Evolutionary conservation across 1,140 invertebrate genomes (phyloP).

Genomic region (Triops cancriformis): DNA sequence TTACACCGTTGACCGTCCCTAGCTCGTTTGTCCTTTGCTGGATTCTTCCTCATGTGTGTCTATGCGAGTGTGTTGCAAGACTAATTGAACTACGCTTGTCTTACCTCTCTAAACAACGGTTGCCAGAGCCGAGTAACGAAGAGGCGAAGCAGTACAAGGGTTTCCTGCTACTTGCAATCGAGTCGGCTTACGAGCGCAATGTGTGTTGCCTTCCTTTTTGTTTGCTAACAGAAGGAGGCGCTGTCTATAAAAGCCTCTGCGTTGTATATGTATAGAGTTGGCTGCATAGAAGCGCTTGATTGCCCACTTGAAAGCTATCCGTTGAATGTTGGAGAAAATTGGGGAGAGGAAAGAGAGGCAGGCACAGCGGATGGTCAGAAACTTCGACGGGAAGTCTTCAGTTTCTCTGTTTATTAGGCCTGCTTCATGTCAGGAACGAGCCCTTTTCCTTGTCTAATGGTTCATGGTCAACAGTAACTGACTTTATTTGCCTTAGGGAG

Average conservation of each 20-base stretch:
- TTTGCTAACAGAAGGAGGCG: neutral
- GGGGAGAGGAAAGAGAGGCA: neutral
- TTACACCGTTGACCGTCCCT: neutral
- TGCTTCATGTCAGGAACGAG: slow-evolving; percentile 4
- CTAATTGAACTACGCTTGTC: slow-evolving; percentile 6
- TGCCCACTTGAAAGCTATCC: slow-evolving; percentile 9
- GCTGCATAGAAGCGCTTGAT: neutral
- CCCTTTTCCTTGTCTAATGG: slow-evolving; percentile 1
- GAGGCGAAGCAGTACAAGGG: neutral
- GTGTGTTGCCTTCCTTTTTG: neutral
- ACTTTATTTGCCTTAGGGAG: neutral
- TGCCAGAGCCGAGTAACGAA: neutral
- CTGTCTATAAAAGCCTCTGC: slow-evolving; percentile 10
- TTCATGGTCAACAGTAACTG: slow-evolving; percentile 1
- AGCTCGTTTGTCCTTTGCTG: neutral
- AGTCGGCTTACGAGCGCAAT: neutral
- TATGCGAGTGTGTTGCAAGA: neutral
- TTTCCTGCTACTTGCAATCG: neutral
- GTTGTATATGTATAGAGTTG: neutral
- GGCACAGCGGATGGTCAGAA: neutral
- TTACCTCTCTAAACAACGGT: slow-evolving; percentile 1
- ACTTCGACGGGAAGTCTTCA: neutral
- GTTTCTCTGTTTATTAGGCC: slow-evolving; percentile 13
- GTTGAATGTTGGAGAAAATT: neutral
- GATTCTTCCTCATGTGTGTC: neutral